These are phyloP conservation scores for Chymomyza amoena DNA, from an alignment of 2,888 invertebrate genomes.

Conservation along the genomic window DNA sequence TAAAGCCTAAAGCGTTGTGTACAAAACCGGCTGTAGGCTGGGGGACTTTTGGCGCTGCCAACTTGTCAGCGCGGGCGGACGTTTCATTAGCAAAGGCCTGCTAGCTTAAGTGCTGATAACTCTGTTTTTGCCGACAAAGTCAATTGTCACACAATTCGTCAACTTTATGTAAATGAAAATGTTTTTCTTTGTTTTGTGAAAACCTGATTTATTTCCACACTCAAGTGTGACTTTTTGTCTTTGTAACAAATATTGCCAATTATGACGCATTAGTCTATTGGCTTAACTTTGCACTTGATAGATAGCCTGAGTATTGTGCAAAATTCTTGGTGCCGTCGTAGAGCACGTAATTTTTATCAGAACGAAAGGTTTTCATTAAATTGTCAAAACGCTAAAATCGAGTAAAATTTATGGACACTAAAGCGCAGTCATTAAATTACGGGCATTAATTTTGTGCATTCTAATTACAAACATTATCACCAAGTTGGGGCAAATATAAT, in stretches of 20 bases:
- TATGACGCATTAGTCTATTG: slow-evolving; percentile 8
- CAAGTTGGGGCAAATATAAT: slow-evolving; percentile 9
- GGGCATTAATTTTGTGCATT: slow-evolving; percentile 36
- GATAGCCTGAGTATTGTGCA: not conserved
- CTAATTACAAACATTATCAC: slow-evolving; percentile 49
- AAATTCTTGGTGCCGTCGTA: slow-evolving; percentile 31
- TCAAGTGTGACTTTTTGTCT: slow-evolving; percentile 41
- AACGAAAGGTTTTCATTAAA: slow-evolving; percentile 19
- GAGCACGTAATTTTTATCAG: slow-evolving; percentile 38
- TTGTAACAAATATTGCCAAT: slow-evolving; percentile 7
- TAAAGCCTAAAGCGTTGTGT: not conserved
- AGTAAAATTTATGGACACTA: slow-evolving; percentile 24
- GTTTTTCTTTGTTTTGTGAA: slow-evolving; percentile 29
- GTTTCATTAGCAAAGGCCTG: slow-evolving; percentile 43
- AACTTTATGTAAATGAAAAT: slow-evolving; percentile 16
- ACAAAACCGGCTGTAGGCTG: slow-evolving; percentile 42
- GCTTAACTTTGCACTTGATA: slow-evolving; percentile 52
- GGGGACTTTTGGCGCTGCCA: not conserved
- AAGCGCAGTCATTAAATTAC: not conserved
- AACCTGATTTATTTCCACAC: slow-evolving; percentile 38
- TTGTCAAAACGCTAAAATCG: slow-evolving; percentile 40
- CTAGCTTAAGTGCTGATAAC: slow-evolving; percentile 10
- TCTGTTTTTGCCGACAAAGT: not conserved
- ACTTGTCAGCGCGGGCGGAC: not conserved
- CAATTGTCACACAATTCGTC: not conserved